A percentile compares a stretch with the other conserved stretches of the same genome.
Conservation (phyloP, 2,888 invertebrate genomes). For the Spisula solida region DNA sequence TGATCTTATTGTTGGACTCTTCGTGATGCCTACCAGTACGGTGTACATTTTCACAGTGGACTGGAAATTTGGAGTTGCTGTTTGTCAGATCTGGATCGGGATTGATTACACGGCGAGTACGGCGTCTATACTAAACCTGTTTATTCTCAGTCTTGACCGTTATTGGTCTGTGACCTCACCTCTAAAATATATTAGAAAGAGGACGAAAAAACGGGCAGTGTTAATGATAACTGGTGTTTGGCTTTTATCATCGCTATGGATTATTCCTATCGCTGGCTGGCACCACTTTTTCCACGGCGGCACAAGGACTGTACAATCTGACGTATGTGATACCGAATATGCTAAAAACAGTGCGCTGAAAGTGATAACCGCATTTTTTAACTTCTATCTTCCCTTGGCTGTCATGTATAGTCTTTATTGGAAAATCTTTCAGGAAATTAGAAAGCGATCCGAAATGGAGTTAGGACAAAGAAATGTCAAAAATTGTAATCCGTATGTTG, state of each 20-base stretch:
- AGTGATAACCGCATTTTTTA: conserved; percentile 88
- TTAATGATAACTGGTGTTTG: conserved; percentile 88
- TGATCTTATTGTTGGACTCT: conserved; percentile 88
- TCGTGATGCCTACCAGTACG: conserved; percentile 89
- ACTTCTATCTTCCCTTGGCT: conserved; percentile 89
- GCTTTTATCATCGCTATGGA: conserved; percentile 88
- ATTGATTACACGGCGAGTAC: conserved; percentile 90
- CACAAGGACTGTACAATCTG: conserved; percentile 80
- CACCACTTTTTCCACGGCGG: conserved; percentile 87
- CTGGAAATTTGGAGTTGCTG: conserved; percentile 88
- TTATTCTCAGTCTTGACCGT: conserved; percentile 87
- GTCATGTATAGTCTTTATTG: conserved; percentile 88
- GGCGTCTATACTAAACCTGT: conserved; percentile 90
- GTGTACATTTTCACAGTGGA: conserved; percentile 88
- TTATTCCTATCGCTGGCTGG: conserved; percentile 89
- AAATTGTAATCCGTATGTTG: conserved; percentile 58
- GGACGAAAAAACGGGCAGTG: conserved; percentile 88
- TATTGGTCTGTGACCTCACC: conserved; percentile 89
- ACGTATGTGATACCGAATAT: conserved; percentile 89
- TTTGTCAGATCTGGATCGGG: conserved; percentile 90
- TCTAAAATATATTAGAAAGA: conserved; percentile 88
- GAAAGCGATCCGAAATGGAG: conserved; percentile 87
- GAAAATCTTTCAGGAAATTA: conserved; percentile 88
- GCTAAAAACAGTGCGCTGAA: conserved; percentile 88
- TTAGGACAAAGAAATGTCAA: conserved; percentile 83